Percentiles rank a stretch among this genome's conserved stretches.
phyloP scores from a whole-genome alignment of 2,888 invertebrate species.

The Phyto melanocephala region DNA sequence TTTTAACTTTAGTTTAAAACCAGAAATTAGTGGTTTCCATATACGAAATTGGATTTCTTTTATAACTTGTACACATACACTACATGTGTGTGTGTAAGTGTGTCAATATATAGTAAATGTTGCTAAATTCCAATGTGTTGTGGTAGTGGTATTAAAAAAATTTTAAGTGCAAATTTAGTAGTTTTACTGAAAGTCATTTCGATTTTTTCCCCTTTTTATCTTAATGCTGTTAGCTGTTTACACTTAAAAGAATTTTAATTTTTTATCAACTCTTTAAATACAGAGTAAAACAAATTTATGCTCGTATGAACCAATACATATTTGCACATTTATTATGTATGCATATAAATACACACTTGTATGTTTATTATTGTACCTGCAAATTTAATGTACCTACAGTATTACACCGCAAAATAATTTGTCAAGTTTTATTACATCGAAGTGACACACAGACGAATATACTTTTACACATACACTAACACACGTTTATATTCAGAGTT shows the following conservation, averaged over 20 bases:
- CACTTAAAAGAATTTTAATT: constrained; percentile 36
- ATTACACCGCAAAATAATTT: constrained; percentile 62
- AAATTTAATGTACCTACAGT: constrained; percentile 21
- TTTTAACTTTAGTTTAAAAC: constrained; percentile 20
- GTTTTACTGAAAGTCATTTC: background rate
- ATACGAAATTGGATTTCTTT: constrained; percentile 52
- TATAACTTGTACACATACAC: background rate
- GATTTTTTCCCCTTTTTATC: background rate
- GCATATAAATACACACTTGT: background rate
- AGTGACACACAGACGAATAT: constrained; percentile 28
- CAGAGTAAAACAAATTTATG: background rate
- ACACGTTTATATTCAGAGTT: background rate
- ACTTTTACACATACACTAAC: background rate
- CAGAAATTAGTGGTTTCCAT: constrained; percentile 52
- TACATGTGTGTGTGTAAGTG: background rate
- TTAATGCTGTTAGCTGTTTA: constrained; percentile 1
- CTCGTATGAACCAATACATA: background rate
- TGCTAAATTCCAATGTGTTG: background rate
- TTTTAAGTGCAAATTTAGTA: background rate
- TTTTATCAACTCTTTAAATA: constrained; percentile 42
- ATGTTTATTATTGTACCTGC: background rate
- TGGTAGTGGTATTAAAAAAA: background rate
- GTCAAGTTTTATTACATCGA: constrained; percentile 64
- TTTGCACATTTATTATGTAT: too few species aligned
- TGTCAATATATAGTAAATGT: background rate